Conservation (phyloP, 2,113 vertebrate species). For the Gadus chalcogrammus region DNA sequence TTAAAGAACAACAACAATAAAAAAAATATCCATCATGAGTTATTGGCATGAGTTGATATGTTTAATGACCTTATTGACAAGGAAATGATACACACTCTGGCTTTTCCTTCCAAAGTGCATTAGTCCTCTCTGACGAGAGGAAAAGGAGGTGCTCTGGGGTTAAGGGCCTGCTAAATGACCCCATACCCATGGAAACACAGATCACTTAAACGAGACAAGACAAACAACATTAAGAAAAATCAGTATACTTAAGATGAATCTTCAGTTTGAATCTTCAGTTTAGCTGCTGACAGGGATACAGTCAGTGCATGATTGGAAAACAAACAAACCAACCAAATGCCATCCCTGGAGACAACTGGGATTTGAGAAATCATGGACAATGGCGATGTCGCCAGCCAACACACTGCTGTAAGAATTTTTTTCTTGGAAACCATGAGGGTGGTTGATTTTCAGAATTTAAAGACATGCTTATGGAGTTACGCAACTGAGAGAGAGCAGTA, state of each 20-base stretch:
- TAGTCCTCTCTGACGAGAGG: slow-evolving; percentile 19
- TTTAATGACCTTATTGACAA: slow-evolving; percentile 48
- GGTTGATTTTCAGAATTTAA: background rate
- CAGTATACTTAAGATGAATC: slow-evolving; percentile 41
- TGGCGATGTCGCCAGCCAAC: slow-evolving; percentile 7
- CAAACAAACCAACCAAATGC: slow-evolving; percentile 29
- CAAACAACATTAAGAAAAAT: slow-evolving; percentile 3
- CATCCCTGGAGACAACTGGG: slow-evolving; percentile 19
- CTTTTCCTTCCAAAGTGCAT: slow-evolving; percentile 38
- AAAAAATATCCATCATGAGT: slow-evolving; percentile 33
- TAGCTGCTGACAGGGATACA: slow-evolving; percentile 18
- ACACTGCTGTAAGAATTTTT: slow-evolving; percentile 20
- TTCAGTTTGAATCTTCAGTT: slow-evolving; percentile 14
- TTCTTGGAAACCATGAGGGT: slow-evolving; percentile 21
- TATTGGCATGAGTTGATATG: slow-evolving; percentile 12
- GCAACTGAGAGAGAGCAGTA: background rate
- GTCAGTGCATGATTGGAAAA: slow-evolving; percentile 37
- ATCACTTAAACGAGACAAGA: slow-evolving; percentile 25
- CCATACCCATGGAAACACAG: slow-evolving; percentile 13
- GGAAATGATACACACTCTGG: slow-evolving; percentile 31
- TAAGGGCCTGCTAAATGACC: slow-evolving; percentile 10
- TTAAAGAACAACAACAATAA: no score
- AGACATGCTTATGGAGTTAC: background rate
- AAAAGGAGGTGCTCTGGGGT: slow-evolving; percentile 25
- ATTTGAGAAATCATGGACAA: slow-evolving; percentile 10